Percentiles rank a stretch among this genome's conserved stretches.
phyloP scores from a whole-genome alignment of 2,888 invertebrate species.

The Cosmopolites sordidus region DNA sequence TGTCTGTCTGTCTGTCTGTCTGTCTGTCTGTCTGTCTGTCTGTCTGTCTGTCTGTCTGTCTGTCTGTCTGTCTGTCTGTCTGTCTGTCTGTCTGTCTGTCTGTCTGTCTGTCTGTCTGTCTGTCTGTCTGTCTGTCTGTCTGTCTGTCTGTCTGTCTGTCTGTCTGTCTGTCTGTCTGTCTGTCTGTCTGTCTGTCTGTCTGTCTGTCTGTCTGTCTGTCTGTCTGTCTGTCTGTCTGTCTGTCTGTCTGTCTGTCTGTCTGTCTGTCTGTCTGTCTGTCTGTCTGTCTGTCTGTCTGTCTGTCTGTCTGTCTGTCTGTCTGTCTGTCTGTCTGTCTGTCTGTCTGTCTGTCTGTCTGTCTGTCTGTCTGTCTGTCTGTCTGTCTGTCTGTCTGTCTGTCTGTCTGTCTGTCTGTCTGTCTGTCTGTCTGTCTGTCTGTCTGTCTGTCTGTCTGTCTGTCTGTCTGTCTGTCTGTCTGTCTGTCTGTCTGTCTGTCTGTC shows the following conservation, averaged over 20 bases:
- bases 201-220: slow-evolving; percentile 20
- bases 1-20: slow-evolving; percentile 18
- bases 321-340: slow-evolving; percentile 18
- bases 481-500: slow-evolving; percentile 17
- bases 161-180: slow-evolving; percentile 16
- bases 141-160: slow-evolving; percentile 10
- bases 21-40: slow-evolving; percentile 18
- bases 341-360: slow-evolving; percentile 17
- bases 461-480: slow-evolving; percentile 18
- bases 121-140: slow-evolving; percentile 10
- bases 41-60: slow-evolving; percentile 18
- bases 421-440: slow-evolving; percentile 18
- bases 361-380: slow-evolving; percentile 16
- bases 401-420: slow-evolving; percentile 14
- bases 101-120: slow-evolving; percentile 10
- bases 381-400: slow-evolving; percentile 18
- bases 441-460: slow-evolving; percentile 17
- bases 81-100: slow-evolving; percentile 9
- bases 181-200: slow-evolving; percentile 19
- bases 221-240: slow-evolving; percentile 17
- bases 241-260: slow-evolving; percentile 17
- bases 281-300: slow-evolving; percentile 15
- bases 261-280: slow-evolving; percentile 16
- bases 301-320: slow-evolving; percentile 16
- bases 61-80: slow-evolving; percentile 15